Evolutionary conservation across 2,113 vertebrate species (phyloP).

Genomic region (Abramis brama): DNA sequence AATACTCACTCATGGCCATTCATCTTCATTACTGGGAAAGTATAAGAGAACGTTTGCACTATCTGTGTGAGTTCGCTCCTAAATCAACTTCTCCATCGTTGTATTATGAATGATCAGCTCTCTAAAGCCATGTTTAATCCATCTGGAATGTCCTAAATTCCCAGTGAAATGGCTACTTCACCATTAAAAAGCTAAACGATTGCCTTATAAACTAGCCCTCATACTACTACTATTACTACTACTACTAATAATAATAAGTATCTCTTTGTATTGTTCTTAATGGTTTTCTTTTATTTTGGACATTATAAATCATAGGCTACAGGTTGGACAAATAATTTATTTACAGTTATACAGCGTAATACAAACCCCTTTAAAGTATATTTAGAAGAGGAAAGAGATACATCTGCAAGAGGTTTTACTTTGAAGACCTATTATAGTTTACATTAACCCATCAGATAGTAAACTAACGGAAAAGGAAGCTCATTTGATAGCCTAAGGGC

Average conservation of each 20-base stretch:
- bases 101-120: neutral
- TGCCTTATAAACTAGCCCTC: too few species aligned
- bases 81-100: neutral
- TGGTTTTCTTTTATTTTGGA: neutral
- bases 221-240: too few species aligned
- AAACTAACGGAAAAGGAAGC: conserved; percentile 12
- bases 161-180: neutral
- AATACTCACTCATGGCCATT: neutral
- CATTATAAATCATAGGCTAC: neutral
- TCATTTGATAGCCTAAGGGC: neutral
- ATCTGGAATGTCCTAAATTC: neutral
- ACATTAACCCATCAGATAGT: neutral
- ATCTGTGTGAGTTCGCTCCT: neutral
- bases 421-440: neutral
- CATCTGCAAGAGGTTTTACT: neutral
- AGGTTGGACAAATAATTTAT: neutral
- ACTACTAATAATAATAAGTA: neutral
- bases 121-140: neutral
- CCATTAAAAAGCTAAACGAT: neutral
- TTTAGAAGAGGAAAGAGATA: neutral
- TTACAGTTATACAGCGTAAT: neutral
- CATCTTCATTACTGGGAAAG: neutral
- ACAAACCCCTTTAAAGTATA: neutral
- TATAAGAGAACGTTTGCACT: neutral
- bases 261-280: neutral